Base-by-base conservation (phyloP, 2,113 vertebrate genomes). In the Bos indicus region DNA sequence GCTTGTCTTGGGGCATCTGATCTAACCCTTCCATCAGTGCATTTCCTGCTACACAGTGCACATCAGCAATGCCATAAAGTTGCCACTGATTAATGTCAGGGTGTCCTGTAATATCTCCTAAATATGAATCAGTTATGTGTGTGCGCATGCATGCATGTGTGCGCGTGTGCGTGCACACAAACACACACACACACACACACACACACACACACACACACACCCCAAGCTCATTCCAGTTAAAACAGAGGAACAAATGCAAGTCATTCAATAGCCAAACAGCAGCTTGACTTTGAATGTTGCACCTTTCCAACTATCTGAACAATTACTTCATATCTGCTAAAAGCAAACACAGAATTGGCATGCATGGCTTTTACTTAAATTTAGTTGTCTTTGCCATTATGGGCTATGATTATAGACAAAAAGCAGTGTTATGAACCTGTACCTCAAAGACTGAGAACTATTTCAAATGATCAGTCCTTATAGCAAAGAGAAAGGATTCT, bases 401-500 rank as follows among this genome's bases (percentile, higher is more conserved):
- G 96, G 92, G 96, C 95, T 95, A 91, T 56, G 88, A 95, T 91
- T 96, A 93, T 11, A 93, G 94, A 97, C 96, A 94, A 98, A 98
- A 98, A 96, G 93, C 81, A 97, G 91, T 97, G 94, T 97, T 97
- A 98, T 97, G 74, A 98, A 98, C 95, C 93, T 96, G 43, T 94
- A 95, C 87, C 64, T 96, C 94, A 97, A 98, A 98, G 96, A 96
- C 96, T 95, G 64, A 96, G 0, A 97, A 28, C 0, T 90, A 91
- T 88, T 96, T 86, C 96, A 98, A 98, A 92, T 93, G 93, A 92
- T 97, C 98, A 98, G 97, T 98, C 97, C 97, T 95, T 98, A 78
- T 98, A 78, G 28, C 90, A 98, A 98, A 98, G 90, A 96, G 93
- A 98, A 98, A 98, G 83, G 46, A 97, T 97, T 98, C 92, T 98